Evolutionary conservation across 2,797 vertebrate species (phyloP).

Genomic region (Sebastolobus alascanus): DNA sequence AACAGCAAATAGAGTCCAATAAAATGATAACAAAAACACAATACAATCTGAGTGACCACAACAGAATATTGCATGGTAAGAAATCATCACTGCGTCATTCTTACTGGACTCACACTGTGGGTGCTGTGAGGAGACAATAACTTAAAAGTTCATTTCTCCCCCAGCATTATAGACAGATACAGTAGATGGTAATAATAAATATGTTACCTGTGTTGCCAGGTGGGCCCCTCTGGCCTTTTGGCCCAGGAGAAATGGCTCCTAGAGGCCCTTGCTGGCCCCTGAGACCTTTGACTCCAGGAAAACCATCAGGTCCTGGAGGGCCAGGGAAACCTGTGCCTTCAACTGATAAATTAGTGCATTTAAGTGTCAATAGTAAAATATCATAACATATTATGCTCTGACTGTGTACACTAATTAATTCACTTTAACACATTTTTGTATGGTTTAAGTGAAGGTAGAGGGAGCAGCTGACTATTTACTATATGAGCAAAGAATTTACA

Average conservation of each 20-base stretch:
- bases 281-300: constrained; percentile 68
- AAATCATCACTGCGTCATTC: background rate
- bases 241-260: constrained; percentile 39
- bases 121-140: background rate
- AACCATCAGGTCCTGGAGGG: constrained; percentile 60
- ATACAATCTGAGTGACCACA: background rate
- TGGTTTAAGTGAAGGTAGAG: background rate
- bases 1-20: background rate
- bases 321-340: constrained; percentile 55
- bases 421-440: background rate
- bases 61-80: background rate
- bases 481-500: background rate
- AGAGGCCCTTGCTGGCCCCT: constrained; percentile 51
- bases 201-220: constrained; percentile 64
- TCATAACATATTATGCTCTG: background rate
- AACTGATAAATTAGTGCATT: constrained; percentile 13
- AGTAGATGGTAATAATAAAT: constrained; percentile 1
- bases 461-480: background rate
- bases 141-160: background rate
- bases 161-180: background rate
- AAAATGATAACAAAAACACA: background rate
- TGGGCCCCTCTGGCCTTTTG: constrained; percentile 64
- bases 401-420: background rate
- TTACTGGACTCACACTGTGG: background rate
- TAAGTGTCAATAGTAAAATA: background rate